Base-by-base conservation (phyloP, 2,797 vertebrate genomes). In the Masticophis lateralis region DNA sequence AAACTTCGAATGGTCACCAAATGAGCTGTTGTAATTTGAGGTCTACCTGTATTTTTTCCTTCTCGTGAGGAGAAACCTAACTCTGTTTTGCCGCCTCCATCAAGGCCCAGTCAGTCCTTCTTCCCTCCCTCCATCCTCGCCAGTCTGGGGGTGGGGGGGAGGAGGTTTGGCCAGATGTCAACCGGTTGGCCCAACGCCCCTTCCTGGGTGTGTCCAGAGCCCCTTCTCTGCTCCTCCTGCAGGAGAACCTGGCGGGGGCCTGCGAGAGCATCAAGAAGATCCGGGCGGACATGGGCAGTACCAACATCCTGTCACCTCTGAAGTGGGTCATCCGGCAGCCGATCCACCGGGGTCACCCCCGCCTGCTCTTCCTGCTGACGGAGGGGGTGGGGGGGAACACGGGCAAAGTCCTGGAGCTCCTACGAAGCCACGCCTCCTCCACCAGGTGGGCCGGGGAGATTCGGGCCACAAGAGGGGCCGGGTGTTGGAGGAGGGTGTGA, bases 261-360 rank as follows among this genome's bases (percentile, higher is more conserved):
- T 99, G 98, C 4, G 98, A 99, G n/a, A 98, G 98, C 93, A 94
- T 99, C 94, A 97, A 96, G 97, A 98, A 96, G 94, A 98, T 99
- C 92, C 96, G 83, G 25, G 99, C 99, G 0, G 99, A 99, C 94
- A 98, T 99, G 99, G 99, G 99, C 0, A 98, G 98, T 14, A 98
- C 98, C 95, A 99, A 99, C 96, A 92, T 99, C 95, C 95, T 99
- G 18, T 96, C 98, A 0, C 99, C 99, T 0, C 97, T 99, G 92
- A 98, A 96, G 95, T 99, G 99, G 99, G 94, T 99, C 94, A 95
- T 98, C 88, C 98, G 98, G 87, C 99, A 99, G 98, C 98, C 99
- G 0, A 94, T 98, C 95, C 98, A 97, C 96, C 97, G 96, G 2
- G 98, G 99, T 79, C 99, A 99, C 94, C 99, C 99, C 0, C 98